Percentiles rank a stretch among this genome's conserved stretches.
These are phyloP conservation scores for Zaprionus lineosus DNA, from an alignment of 2,888 invertebrate species.

Conservation along the genomic window DNA sequence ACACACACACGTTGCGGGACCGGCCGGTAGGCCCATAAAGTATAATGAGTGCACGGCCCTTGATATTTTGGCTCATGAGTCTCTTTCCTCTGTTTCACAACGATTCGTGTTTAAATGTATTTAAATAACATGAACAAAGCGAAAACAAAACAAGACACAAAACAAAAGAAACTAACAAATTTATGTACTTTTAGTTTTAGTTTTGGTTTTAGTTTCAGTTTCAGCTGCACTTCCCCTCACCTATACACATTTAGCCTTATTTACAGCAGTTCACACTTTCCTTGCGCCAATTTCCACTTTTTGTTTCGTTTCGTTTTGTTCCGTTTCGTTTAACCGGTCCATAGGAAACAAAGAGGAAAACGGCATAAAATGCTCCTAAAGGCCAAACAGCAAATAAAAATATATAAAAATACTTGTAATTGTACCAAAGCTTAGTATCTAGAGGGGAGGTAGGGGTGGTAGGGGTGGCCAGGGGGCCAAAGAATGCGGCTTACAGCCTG, in stretches of 20 bases:
- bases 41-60: constrained; percentile 72
- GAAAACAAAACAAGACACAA: too few relatives aligned
- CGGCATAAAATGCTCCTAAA: constrained; percentile 39
- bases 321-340: constrained; percentile 51
- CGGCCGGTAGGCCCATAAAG: constrained; percentile 65
- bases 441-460: constrained; percentile 6
- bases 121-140: not conserved
- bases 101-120: not conserved
- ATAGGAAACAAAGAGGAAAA: constrained; percentile 8
- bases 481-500: too few relatives aligned
- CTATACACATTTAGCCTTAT: constrained; percentile 35
- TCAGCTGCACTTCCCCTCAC: constrained; percentile 19
- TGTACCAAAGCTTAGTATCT: constrained; percentile 33
- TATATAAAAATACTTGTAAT: constrained; percentile 39
- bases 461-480: not conserved
- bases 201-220: constrained; percentile 27
- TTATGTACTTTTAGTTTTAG: too few relatives aligned
- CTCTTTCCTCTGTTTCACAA: constrained; percentile 11
- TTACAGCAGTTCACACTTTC: constrained; percentile 76
- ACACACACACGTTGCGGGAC: constrained; percentile 23
- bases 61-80: constrained; percentile 63
- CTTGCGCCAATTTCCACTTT: constrained; percentile 72
- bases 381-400: constrained; percentile 59
- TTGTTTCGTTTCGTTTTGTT: constrained; percentile 58
- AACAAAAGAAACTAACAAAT: too few relatives aligned